These are phyloP conservation scores for Rhipidura dahli DNA, from an alignment of 2,113 vertebrate species.

Conservation along the genomic window DNA sequence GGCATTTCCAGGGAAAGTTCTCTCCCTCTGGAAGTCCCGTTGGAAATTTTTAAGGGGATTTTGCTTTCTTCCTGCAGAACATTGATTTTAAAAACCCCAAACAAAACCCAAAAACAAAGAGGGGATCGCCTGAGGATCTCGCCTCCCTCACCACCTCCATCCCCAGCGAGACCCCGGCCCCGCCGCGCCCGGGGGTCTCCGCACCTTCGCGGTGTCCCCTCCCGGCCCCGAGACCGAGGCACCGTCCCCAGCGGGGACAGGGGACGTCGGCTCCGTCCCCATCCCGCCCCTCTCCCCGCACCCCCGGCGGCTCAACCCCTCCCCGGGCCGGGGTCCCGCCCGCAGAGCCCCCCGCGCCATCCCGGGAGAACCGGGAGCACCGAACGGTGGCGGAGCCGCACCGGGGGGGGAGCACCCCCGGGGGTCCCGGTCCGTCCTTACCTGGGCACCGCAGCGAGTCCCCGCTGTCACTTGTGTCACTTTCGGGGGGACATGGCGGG, in stretches of 20 bases:
- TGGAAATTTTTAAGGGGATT: background rate
- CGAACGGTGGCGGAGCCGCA: background rate
- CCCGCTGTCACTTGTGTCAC: background rate
- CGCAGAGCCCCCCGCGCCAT: background rate
- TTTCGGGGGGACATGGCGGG: background rate
- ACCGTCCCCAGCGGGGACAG: background rate
- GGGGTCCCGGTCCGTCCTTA: background rate
- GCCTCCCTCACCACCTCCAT: background rate
- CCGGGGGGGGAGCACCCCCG: background rate
- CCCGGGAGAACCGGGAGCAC: background rate
- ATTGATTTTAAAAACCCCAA: too few species aligned
- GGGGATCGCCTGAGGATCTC: background rate
- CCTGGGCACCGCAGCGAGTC: background rate
- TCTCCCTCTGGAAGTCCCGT: background rate
- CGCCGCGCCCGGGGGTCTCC: too few species aligned
- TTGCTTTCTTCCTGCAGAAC: background rate
- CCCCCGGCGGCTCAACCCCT: background rate
- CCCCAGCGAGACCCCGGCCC: too few species aligned
- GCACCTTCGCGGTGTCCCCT: background rate
- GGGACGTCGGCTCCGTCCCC: background rate
- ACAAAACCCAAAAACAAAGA: too few species aligned
- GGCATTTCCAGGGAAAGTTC: background rate
- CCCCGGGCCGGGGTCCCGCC: background rate
- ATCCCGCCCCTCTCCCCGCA: background rate
- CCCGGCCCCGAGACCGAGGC: background rate